Conservation (phyloP, 2,888 invertebrate genomes). For the Leucophenga maculata region DNA sequence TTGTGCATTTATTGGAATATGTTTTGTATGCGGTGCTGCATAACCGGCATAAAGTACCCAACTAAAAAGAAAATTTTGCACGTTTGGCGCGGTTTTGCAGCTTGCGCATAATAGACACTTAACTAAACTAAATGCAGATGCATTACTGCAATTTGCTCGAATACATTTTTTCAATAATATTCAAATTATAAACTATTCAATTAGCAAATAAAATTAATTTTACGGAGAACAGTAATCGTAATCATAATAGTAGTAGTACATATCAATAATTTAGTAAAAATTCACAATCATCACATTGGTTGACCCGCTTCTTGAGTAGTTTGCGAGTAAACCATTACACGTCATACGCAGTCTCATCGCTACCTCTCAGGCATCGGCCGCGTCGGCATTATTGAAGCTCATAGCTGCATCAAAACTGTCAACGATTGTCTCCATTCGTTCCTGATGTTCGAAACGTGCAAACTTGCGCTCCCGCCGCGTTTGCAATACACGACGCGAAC, state of each 20-base stretch:
- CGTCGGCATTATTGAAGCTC: slow-evolving; percentile 64
- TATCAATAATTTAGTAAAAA: slow-evolving; percentile 67
- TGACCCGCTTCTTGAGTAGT: slow-evolving; percentile 40
- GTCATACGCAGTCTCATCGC: slow-evolving; percentile 30
- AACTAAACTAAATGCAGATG: slow-evolving; percentile 62
- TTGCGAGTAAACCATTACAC: slow-evolving; percentile 23
- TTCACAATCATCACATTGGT: slow-evolving; percentile 68
- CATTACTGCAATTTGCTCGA: slow-evolving; percentile 42
- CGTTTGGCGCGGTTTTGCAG: slow-evolving; percentile 34
- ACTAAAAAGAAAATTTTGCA: slow-evolving; percentile 28
- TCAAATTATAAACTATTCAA: slow-evolving; percentile 32
- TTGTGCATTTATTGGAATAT: slow-evolving; percentile 65
- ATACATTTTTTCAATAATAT: slow-evolving; percentile 15
- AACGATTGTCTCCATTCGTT: slow-evolving; percentile 68
- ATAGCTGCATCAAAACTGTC: slow-evolving; percentile 68
- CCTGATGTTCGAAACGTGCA: slow-evolving; percentile 63
- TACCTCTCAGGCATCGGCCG: slow-evolving; percentile 59
- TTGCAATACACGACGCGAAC: slow-evolving; percentile 41
- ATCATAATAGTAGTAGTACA: slow-evolving; percentile 46
- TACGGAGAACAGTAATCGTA: slow-evolving; percentile 60
- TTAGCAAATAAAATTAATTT: slow-evolving; percentile 58
- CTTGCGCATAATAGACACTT: slow-evolving; percentile 56
- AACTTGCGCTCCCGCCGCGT: slow-evolving; percentile 56
- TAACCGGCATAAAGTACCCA: slow-evolving; percentile 27
- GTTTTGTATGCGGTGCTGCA: slow-evolving; percentile 29